These are phyloP conservation scores for Eira barbara DNA, from an alignment of 2,113 vertebrate species.

Conservation along the genomic window DNA sequence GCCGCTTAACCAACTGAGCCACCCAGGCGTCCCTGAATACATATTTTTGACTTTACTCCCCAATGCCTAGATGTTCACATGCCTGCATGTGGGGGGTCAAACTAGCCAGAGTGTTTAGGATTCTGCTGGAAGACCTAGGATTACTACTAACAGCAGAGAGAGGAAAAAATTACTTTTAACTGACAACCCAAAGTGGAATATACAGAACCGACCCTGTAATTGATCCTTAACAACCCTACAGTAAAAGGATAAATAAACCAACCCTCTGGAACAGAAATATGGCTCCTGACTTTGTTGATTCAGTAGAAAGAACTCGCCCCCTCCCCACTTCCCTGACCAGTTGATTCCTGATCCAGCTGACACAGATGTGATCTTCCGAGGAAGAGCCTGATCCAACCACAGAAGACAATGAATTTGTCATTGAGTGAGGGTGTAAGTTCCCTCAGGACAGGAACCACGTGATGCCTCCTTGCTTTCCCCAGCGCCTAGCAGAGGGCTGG, in stretches of 20 bases:
- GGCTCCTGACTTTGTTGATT: constrained; percentile 1
- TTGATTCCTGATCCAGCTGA: background rate
- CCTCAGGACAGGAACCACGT: background rate
- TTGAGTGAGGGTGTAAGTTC: background rate
- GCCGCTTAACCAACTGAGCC: too few species aligned
- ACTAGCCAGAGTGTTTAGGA: background rate
- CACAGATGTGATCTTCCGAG: background rate
- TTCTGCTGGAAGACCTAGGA: constrained; percentile 5
- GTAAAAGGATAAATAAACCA: constrained; percentile 36
- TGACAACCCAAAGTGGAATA: constrained; percentile 30
- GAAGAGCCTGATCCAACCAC: background rate
- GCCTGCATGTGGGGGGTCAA: background rate
- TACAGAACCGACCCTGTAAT: background rate
- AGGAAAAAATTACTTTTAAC: constrained; percentile 27
- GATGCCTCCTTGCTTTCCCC: background rate
- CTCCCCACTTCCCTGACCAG: background rate
- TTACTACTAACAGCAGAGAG: background rate
- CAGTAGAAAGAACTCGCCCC: background rate
- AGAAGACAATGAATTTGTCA: background rate
- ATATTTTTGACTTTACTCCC: background rate
- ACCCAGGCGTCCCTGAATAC: too few species aligned
- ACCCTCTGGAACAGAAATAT: constrained; percentile 26
- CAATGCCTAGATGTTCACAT: background rate
- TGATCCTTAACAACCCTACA: constrained; percentile 20
- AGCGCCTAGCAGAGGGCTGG: background rate